Conservation (phyloP, 2,797 vertebrate genomes). For the Pterois miles region DNA sequence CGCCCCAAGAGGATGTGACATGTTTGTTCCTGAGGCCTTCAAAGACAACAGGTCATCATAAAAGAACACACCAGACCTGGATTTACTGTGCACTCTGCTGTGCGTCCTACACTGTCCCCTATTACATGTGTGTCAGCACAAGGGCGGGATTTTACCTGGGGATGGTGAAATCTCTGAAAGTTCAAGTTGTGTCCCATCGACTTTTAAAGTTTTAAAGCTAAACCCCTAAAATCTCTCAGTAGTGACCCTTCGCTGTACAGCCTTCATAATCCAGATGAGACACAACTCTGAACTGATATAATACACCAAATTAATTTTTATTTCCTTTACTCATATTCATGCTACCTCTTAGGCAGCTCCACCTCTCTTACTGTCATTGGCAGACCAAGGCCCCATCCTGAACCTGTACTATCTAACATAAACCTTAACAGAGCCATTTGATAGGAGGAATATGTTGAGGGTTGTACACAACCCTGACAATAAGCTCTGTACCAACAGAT, state of each 20-base stretch:
- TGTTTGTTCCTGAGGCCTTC: constrained; percentile 18
- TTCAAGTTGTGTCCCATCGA: background rate
- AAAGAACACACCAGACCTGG: background rate
- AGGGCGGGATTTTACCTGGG: background rate
- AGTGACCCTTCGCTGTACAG: background rate
- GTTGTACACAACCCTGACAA: too few species aligned
- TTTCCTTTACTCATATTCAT: too few species aligned
- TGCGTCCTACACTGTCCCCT: background rate
- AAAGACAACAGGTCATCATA: constrained; percentile 22
- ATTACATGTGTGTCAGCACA: background rate
- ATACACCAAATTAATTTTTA: too few species aligned
- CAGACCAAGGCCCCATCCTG: background rate
- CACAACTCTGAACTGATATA: too few species aligned
- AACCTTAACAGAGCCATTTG: background rate
- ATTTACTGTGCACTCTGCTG: background rate
- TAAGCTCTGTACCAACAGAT: background rate
- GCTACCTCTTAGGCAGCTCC: background rate
- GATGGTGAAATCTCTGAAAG: background rate
- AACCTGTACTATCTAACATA: background rate
- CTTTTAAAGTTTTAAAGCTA: background rate
- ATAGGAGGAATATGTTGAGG: background rate
- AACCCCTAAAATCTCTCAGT: background rate
- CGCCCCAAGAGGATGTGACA: constrained; percentile 1
- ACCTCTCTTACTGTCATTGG: background rate
- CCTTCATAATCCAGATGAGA: background rate